These are phyloP conservation scores for Macrophya alboannulata DNA, from an alignment of 2,888 invertebrate genomes.

Conservation along the genomic window DNA sequence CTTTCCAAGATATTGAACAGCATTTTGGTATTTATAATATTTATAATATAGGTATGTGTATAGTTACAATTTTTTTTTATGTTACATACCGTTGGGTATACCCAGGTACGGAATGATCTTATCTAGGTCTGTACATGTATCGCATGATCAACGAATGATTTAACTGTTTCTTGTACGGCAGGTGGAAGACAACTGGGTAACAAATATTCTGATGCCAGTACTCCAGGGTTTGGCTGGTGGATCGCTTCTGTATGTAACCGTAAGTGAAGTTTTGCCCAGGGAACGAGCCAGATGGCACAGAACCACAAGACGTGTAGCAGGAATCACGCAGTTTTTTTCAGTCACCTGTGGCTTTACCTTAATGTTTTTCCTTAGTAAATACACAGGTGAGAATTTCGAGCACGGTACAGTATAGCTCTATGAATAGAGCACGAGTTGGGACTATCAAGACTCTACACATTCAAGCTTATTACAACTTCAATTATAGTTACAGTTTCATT, in stretches of 20 bases:
- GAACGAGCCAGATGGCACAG: slow-evolving; percentile 89
- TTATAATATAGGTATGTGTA: background rate
- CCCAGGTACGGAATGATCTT: background rate
- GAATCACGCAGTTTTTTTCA: slow-evolving; percentile 84
- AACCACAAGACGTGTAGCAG: slow-evolving; percentile 81
- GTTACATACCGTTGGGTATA: background rate
- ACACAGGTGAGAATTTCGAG: slow-evolving; percentile 79
- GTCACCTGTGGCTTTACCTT: slow-evolving; percentile 84
- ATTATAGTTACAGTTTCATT: slow-evolving; percentile 1
- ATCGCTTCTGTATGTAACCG: slow-evolving; percentile 89
- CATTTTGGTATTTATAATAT: background rate
- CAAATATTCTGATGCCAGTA: slow-evolving; percentile 63
- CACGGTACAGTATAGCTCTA: background rate
- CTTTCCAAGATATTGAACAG: background rate
- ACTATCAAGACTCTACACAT: background rate
- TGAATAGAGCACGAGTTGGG: background rate
- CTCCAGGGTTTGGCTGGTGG: slow-evolving; percentile 88
- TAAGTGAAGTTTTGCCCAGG: slow-evolving; percentile 89
- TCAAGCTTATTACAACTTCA: background rate
- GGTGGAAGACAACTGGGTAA: slow-evolving; percentile 62
- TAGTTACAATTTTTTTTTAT: background rate
- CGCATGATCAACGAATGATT: background rate
- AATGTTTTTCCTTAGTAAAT: slow-evolving; percentile 85
- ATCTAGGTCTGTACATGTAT: background rate
- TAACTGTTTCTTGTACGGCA: slow-evolving; percentile 40